These are phyloP conservation scores for Temnothorax curvispinosus DNA, from an alignment of 1,140 invertebrate genomes.

Conservation along the genomic window DNA sequence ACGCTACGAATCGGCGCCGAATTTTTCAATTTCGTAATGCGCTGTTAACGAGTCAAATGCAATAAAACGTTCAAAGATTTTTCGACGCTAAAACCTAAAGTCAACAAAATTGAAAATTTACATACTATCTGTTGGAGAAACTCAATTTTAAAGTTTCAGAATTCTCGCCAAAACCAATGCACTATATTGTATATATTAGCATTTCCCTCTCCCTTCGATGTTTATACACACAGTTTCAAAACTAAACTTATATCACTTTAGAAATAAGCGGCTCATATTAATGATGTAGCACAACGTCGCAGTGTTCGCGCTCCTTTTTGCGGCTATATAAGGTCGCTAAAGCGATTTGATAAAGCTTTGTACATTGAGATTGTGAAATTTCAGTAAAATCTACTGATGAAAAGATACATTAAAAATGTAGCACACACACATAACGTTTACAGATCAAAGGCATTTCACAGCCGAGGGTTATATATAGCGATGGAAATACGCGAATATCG, in stretches of 20 bases:
- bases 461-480: neutral
- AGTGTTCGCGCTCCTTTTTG: neutral
- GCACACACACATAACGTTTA: constrained; percentile 16
- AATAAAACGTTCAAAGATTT: constrained; percentile 1
- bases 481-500: constrained; percentile 40
- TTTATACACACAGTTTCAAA: constrained; percentile 8
- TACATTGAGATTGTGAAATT: constrained; percentile 22
- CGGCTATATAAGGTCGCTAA: neutral
- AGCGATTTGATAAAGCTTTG: neutral
- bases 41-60: constrained; percentile 11
- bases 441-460: constrained; percentile 31
- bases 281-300: constrained; percentile 9
- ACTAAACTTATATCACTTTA: constrained; percentile 6
- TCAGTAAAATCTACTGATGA: constrained; percentile 16
- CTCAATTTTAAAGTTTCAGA: constrained; percentile 4
- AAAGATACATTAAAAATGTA: constrained; percentile 51
- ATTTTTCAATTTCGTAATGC: constrained; percentile 39
- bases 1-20: neutral
- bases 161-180: constrained; percentile 11
- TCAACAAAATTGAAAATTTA: constrained; percentile 6
- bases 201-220: neutral
- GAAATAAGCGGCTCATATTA: constrained; percentile 31
- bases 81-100: neutral
- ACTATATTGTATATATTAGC: neutral
- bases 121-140: neutral